Percentiles rank a stretch among this genome's conserved stretches.
phyloP scores from a whole-genome alignment of 2,797 vertebrate species.

The Molossus alvarezi region DNA sequence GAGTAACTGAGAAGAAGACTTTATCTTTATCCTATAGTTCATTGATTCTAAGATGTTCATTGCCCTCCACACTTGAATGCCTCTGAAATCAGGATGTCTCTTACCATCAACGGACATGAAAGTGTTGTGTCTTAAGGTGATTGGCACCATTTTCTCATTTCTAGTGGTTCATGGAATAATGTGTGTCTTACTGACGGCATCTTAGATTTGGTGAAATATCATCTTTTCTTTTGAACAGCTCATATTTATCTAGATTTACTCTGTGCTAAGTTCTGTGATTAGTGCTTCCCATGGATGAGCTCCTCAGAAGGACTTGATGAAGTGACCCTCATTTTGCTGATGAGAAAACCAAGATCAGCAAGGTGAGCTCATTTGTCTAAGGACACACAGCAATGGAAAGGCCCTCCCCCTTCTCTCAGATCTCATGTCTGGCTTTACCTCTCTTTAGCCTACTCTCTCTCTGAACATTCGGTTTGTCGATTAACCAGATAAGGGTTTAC shows the following conservation, averaged over 20 bases:
- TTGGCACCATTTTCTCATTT: not conserved
- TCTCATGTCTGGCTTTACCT: not conserved
- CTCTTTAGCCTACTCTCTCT: not conserved
- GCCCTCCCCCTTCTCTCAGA: not conserved
- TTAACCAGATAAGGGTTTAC: not conserved
- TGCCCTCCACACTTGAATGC: not conserved
- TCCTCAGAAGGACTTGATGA: not conserved
- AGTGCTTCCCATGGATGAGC: not conserved
- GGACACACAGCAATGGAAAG: not conserved
- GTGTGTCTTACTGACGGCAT: not conserved
- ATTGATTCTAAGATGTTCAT: not conserved
- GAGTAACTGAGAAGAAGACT: not conserved
- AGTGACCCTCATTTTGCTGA: not conserved
- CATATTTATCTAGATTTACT: not conserved
- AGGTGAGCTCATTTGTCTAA: not conserved
- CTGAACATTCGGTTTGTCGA: not conserved
- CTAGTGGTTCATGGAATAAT: not conserved
- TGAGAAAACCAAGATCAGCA: not conserved
- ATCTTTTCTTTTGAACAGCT: not conserved
- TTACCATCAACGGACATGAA: not conserved
- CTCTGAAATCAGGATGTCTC: constrained; percentile 7
- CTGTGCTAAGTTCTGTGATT: not conserved
- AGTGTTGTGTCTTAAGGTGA: not conserved
- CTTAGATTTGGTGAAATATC: not conserved
- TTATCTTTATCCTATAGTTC: not conserved